Conservation (phyloP, 2,888 invertebrate genomes). For the Anthrax anthrax region DNA sequence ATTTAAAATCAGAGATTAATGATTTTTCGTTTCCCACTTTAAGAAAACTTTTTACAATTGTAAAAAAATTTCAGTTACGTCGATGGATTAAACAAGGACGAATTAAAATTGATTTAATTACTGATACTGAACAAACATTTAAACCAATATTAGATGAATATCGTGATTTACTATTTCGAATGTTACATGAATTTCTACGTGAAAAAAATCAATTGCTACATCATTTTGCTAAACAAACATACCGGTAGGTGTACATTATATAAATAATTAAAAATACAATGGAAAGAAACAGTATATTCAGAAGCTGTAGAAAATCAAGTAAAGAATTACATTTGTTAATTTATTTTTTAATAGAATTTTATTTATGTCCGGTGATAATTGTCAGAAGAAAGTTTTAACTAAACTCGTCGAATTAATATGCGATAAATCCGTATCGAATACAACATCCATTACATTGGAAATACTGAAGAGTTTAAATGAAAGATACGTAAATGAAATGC, state of each 20-base stretch:
- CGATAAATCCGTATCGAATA: conserved; percentile 23
- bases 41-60: neutral
- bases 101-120: conserved; percentile 42
- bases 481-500: conserved; percentile 24
- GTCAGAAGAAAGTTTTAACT: conserved; percentile 26
- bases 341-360: conserved; percentile 19
- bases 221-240: conserved; percentile 45
- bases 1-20: neutral
- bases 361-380: conserved; percentile 24
- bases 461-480: conserved; percentile 25
- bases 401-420: conserved; percentile 27
- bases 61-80: conserved; percentile 22
- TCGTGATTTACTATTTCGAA: conserved; percentile 40
- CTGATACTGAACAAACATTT: conserved; percentile 41
- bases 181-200: conserved; percentile 41
- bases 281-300: no score
- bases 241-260: conserved; percentile 32
- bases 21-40: neutral
- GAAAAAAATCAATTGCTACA: conserved; percentile 38
- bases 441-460: conserved; percentile 24
- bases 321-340: neutral
- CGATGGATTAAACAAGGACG: conserved; percentile 46
- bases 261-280: neutral
- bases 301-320: no score
- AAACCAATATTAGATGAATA: conserved; percentile 41